Evolutionary conservation across 1,140 invertebrate species (phyloP).

Genomic region (Nylanderia fulva): DNA sequence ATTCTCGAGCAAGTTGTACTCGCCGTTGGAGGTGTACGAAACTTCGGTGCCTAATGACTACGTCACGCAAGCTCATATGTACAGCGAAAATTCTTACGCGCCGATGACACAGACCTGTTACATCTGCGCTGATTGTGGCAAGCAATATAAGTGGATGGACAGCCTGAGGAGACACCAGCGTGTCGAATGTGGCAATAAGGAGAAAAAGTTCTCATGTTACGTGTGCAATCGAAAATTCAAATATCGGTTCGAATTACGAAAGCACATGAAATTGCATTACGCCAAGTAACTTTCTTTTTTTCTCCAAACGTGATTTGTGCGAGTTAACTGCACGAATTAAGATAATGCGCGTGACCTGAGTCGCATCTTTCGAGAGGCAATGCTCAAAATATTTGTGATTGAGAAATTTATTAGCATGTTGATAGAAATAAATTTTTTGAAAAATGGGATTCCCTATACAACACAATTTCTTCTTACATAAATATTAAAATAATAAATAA

Average conservation of each 20-base stretch:
- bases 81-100: slow-evolving; percentile 47
- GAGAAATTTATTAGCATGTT: neutral
- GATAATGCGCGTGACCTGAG: neutral
- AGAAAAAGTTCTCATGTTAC: slow-evolving; percentile 79
- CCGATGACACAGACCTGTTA: slow-evolving; percentile 62
- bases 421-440: neutral
- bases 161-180: slow-evolving; percentile 86
- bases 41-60: neutral
- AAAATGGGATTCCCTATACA: neutral
- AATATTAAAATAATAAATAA: neutral
- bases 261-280: slow-evolving; percentile 79
- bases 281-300: slow-evolving; percentile 15
- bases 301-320: neutral
- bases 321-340: neutral
- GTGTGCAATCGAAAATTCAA: slow-evolving; percentile 81
- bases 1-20: slow-evolving; percentile 12
- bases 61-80: neutral
- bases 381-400: slow-evolving; percentile 20
- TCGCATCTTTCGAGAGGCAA: neutral
- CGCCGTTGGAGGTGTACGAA: neutral
- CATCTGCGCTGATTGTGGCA: slow-evolving; percentile 81
- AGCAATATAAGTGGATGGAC: slow-evolving; percentile 85
- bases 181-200: slow-evolving; percentile 87
- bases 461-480: neutral
- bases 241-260: slow-evolving; percentile 82